Percentiles rank a stretch among this genome's conserved stretches.
Evolutionary conservation across 2,888 invertebrate genomes (phyloP).

Genomic region (Protonemura montana): DNA sequence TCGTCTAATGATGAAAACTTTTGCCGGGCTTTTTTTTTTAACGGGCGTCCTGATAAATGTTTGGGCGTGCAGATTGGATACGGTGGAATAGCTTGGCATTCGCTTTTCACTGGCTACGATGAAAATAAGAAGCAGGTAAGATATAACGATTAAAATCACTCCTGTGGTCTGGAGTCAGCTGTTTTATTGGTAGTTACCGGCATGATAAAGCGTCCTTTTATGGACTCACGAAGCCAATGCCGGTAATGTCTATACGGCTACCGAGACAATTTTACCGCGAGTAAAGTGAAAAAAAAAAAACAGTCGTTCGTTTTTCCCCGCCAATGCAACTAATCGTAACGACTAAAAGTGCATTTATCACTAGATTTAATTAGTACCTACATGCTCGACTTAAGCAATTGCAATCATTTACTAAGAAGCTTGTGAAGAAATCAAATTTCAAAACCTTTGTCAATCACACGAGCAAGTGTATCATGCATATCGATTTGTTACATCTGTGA

Average conservation of each 20-base stretch:
- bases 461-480: not conserved
- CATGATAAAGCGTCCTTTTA: not conserved
- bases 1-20: conserved; percentile 25
- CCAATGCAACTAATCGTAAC: not conserved
- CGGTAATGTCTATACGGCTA: not conserved
- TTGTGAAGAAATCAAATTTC: not conserved
- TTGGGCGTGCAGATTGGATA: conserved; percentile 8
- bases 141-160: not conserved
- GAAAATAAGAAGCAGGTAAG: no score
- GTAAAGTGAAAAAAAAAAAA: not conserved
- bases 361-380: not conserved
- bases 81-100: not conserved
- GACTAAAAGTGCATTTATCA: conserved; percentile 4
- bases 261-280: not conserved
- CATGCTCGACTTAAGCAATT: not conserved
- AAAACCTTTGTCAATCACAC: not conserved
- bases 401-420: not conserved
- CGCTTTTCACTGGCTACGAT: not conserved
- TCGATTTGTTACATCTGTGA: not conserved
- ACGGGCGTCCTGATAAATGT: conserved; percentile 14
- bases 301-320: not conserved
- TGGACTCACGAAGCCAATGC: not conserved
- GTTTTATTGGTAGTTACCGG: not conserved
- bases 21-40: not conserved
- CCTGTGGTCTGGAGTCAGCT: not conserved